Evolutionary conservation across 1,140 invertebrate genomes (phyloP).

Genomic region (Aphelinus certus): DNA sequence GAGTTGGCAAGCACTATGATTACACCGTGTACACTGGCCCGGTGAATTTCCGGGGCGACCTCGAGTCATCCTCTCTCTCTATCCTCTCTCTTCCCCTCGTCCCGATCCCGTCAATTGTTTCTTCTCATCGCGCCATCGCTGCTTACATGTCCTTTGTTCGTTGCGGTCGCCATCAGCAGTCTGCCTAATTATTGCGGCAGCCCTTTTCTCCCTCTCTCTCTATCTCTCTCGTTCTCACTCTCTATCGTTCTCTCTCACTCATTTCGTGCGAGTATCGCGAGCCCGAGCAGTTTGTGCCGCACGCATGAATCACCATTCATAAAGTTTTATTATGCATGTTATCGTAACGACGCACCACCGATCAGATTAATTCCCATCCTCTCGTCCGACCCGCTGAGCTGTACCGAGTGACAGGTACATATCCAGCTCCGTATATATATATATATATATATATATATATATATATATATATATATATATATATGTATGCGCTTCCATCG

Average conservation of each 20-base stretch:
- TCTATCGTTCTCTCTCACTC: conserved; percentile 14
- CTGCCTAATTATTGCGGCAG: neutral
- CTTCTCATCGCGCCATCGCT: conserved; percentile 1
- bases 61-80: conserved; percentile 19
- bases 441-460: too few relatives aligned
- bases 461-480: too few relatives aligned
- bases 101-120: neutral
- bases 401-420: too few relatives aligned
- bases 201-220: neutral
- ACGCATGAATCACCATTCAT: conserved; percentile 30
- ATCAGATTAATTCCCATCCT: conserved; percentile 22
- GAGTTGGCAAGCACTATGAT: conserved; percentile 41
- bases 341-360: neutral
- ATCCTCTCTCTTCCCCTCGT: neutral
- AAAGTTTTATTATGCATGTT: conserved; percentile 29
- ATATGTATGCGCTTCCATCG: too few relatives aligned
- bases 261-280: neutral
- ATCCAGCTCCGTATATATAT: too few relatives aligned
- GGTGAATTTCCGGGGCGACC: conserved; percentile 23
- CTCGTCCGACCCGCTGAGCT: too few relatives aligned
- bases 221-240: neutral
- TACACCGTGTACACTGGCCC: conserved; percentile 28
- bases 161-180: neutral
- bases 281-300: too few relatives aligned
- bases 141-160: neutral